A percentile compares a stretch with the other conserved stretches of the same genome.
phyloP scores from a whole-genome alignment of 2,888 invertebrate genomes.

The Plagodis dolabraria region DNA sequence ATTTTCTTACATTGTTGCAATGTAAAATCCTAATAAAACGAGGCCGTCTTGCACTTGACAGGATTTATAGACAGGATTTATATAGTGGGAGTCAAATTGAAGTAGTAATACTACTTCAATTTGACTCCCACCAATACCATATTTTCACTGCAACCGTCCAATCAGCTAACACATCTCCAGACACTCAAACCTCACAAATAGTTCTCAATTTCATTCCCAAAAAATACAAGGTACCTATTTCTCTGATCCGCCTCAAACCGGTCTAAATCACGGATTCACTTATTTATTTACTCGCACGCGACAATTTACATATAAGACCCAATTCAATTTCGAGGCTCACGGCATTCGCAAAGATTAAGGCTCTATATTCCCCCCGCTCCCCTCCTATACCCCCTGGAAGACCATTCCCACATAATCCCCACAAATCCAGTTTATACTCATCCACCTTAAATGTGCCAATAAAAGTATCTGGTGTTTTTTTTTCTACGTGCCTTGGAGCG shows the following conservation, averaged over 20 bases:
- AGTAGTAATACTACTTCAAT: too few species aligned
- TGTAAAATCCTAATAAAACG: too few species aligned
- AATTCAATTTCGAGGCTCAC: constrained; percentile 80
- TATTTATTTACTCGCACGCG: constrained; percentile 81
- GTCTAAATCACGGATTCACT: constrained; percentile 73
- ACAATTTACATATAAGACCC: constrained; percentile 80
- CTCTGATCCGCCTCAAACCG: constrained; percentile 62
- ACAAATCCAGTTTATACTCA: constrained; percentile 84
- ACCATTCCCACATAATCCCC: constrained; percentile 76
- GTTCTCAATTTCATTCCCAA: constrained; percentile 28
- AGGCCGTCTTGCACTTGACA: too few species aligned
- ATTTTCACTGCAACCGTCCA: neutral
- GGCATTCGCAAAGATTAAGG: constrained; percentile 78
- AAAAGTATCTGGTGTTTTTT: constrained; percentile 74
- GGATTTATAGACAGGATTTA: too few species aligned
- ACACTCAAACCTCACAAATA: constrained; percentile 33
- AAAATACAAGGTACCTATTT: constrained; percentile 51
- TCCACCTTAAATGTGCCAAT: constrained; percentile 83
- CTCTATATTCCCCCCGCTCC: constrained; percentile 50
- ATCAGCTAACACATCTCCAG: constrained; percentile 5
- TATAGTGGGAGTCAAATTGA: too few species aligned
- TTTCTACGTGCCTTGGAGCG: constrained; percentile 45
- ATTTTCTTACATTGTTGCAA: too few species aligned
- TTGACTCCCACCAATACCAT: too few species aligned
- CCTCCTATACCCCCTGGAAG: constrained; percentile 50